Base-by-base conservation (phyloP, 1,140 invertebrate genomes). In the Papilio dardanus region DNA sequence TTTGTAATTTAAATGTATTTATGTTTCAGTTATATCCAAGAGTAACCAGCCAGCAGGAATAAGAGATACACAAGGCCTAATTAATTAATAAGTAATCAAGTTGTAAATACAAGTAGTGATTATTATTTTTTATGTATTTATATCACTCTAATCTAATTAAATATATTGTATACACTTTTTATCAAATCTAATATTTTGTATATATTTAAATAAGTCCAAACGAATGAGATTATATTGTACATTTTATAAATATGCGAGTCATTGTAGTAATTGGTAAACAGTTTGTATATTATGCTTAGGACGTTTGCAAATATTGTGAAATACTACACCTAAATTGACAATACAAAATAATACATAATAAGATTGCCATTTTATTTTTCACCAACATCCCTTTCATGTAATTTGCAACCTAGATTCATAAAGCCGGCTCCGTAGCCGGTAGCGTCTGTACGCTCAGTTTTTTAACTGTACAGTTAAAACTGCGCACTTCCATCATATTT, bases 161-260 rank as follows among this genome's bases (percentile, higher is more conserved):
- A 82, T 79, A 85, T 86, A 90, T 90, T 93, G 89, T 93, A 93
- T 92, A 92, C 88, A 92, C 87, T 88, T 91, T n/a, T 90, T 90
- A 89, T 90, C 82, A 91, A 84, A 91, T 89, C 83, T 86, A 91
- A 93, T 93, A 92, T 92, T 93, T 92, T 93, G 91, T 93, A 93
- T 91, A 93, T 93, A 93, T 92, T 88, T 91, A 91, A 90, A 79
- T 85, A 86, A 83, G 81, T 83, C 84, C 87, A 91, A 92, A 92
- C 86, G 85, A 90, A 91, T 90, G 91, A 92, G 91, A 92, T 93
- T 93, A 93, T 92, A 92, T 91, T 93, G 90, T 92, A 92, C 87
- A 92, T 92, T 93, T 91, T 93, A 93, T 93, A 93, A 91, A 93
- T 91, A 93, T 77, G 80, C 82, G 85, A 92, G 91, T 93, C 90